Evolutionary conservation across 1,140 invertebrate genomes (phyloP), one percentile per base, ranked within the genome.

Genomic region (Stegodyphus mimosarum): DNA sequence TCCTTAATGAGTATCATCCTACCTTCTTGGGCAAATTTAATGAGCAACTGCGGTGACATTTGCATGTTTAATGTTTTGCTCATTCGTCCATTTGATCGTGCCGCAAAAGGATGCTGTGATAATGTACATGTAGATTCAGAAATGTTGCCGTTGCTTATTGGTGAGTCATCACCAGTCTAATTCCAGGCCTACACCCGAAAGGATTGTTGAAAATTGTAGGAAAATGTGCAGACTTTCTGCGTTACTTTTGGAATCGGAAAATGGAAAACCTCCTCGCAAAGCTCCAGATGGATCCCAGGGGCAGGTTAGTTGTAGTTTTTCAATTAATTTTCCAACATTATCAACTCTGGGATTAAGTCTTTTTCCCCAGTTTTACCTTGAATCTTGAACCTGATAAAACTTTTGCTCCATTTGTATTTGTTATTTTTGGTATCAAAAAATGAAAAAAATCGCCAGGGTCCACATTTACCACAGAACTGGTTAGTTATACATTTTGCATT

Each of bases 31-130:
- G 67, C 64, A 83, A 10, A 74, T 74, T 83, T 83, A 83, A 83
- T 74, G 80, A 83, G 51, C 80, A 9, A 83, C 80, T 50, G 60
- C 71, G 33, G 80, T 60, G 80, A 74, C 70, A 83, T 83, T 74
- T 74, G 48, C 80, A 83, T 83, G 33, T 33, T n/a, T 9, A 71
- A 33, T 66, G 50, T 17, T 72, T 53, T 33, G 33, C 33, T 33
- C 33, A 3, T 33, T 33, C 33, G 33, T 49, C n/a, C 33, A 52
- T 67, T 66, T 74, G 60, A 74, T 60, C 49, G 17, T 33, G 48
- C 50, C 60, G 33, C 33, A 33, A 33, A 33, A 33, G 33, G 33
- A 33, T 33, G 33, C 33, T 33, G 33, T 33, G 33, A 33, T 33
- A 33, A 33, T 33, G 33, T 33, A 33, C 33, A 33, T 33, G 33